phyloP scores from a whole-genome alignment of 92 coral and sea anemone species.

The Epizoanthus fatuus region DNA sequence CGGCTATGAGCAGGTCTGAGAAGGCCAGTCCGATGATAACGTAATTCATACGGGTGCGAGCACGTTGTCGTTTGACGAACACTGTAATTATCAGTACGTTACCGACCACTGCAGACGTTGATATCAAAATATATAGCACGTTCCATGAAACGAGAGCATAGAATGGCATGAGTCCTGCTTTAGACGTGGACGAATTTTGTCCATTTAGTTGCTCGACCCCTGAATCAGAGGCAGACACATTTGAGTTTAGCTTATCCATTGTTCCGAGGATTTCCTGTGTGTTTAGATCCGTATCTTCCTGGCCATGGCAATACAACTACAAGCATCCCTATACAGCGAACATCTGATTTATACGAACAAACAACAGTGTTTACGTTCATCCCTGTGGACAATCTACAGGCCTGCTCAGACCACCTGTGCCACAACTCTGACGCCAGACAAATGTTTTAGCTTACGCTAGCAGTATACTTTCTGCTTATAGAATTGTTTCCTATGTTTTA shows the following conservation, averaged over 20 bases:
- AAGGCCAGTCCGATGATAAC: slow-evolving; percentile 80
- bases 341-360: too few relatives aligned
- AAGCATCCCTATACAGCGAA: too few relatives aligned
- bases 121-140: slow-evolving; percentile 59
- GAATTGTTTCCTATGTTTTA: too few relatives aligned
- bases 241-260: background rate
- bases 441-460: too few relatives aligned
- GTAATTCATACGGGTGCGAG: slow-evolving; percentile 81
- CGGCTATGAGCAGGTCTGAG: slow-evolving; percentile 78
- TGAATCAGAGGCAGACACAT: background rate
- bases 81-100: slow-evolving; percentile 74
- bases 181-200: background rate
- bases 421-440: too few relatives aligned
- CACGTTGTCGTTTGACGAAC: slow-evolving; percentile 65
- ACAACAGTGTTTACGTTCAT: too few relatives aligned
- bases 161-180: slow-evolving; percentile 33
- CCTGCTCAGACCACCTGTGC: too few relatives aligned
- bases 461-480: too few relatives aligned
- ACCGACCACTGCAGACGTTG: slow-evolving; percentile 70
- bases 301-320: too few relatives aligned
- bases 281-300: too few relatives aligned
- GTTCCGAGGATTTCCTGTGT: background rate
- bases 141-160: slow-evolving; percentile 63
- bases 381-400: too few relatives aligned
- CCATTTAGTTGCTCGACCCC: background rate